Evolutionary conservation across 2,113 vertebrate species (phyloP).

Genomic region (Misgurnus anguillicaudatus): DNA sequence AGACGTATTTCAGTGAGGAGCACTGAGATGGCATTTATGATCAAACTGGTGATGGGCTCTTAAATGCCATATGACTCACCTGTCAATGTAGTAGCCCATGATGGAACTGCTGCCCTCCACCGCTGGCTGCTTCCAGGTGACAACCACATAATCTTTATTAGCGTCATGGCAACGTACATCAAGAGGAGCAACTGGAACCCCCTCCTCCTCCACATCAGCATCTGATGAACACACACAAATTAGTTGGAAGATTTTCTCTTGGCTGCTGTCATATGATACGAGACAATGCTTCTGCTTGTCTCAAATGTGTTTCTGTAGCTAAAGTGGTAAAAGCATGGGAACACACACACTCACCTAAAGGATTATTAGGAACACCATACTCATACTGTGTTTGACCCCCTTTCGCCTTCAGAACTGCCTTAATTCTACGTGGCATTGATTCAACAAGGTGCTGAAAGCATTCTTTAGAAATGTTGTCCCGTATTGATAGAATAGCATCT

Average conservation of each 20-base stretch:
- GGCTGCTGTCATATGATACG: conserved; percentile 40
- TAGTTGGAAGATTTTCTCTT: conserved; percentile 37
- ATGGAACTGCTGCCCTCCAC: conserved; percentile 90
- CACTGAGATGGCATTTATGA: background rate
- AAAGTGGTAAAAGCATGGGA: too few species aligned
- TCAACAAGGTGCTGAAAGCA: too few species aligned
- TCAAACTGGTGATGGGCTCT: background rate
- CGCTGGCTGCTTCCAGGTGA: conserved; percentile 97
- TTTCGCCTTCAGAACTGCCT: too few species aligned
- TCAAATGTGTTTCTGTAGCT: too few species aligned
- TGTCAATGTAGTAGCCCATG: conserved; percentile 94
- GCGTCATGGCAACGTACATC: conserved; percentile 90
- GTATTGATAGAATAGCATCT: too few species aligned
- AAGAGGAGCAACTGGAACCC: conserved; percentile 90
- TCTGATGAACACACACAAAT: conserved; percentile 71
- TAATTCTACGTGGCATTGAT: too few species aligned
- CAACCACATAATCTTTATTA: conserved; percentile 97
- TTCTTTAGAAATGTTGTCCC: too few species aligned
- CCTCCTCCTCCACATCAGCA: conserved; percentile 86
- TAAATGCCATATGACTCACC: conserved; percentile 67
- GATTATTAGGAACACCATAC: too few species aligned
- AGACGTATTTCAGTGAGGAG: conserved; percentile 25
- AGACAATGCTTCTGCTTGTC: too few species aligned
- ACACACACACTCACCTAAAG: too few species aligned
- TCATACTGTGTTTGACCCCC: too few species aligned